Evolutionary conservation across 2,888 invertebrate species (phyloP), one percentile per base, ranked within the genome.

Genomic region (Drosophila maculinotata): DNA sequence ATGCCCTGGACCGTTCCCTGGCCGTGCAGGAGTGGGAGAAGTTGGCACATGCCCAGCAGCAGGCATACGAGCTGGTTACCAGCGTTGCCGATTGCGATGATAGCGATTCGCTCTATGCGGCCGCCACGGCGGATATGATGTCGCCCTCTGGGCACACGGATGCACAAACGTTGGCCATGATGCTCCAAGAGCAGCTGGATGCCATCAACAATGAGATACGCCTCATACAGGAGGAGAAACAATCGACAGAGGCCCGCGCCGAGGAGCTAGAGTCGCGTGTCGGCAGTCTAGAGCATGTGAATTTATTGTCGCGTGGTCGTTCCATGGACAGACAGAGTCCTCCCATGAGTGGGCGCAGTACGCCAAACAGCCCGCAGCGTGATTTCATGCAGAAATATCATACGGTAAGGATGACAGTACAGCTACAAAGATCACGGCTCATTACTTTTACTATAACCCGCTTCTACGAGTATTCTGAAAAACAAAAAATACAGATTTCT

Each of bases 151-250:
- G 95, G 0, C 95, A 95, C 90, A 96, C 97, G 2, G 99, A 99
- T 92, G 99, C 99, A 44, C 99, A 99, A 89, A 98, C 99, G 0
- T 93, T 99, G 74, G 99, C 99, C 42, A 95, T 99, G 91, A 99
- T 99, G 98, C 94, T 99, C 82, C 99, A 99, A 92, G 99, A 99
- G 89, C 99, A 99, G 92, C 93, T 99, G 72, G 99, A 99, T 93
- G 99, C 99, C 89, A 99, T 99, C 92, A 99, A 99, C 93, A 99
- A 99, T 88, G 99, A 99, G 94, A 99, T 99, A 88, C 94, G 91
- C 5, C 93, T 95, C 91, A 95, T 94, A 35, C 96, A 99, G 93
- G 98, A 98, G 92, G 99, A 99, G 92, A 99, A 99, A 91, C 97
- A 98, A 92, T 97, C 94, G 91, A 98, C 99, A 0, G 99, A 99